Percentiles rank a stretch among this genome's conserved stretches.
Conservation (phyloP, 2,797 vertebrate species). For the Ispidina picta region DNA sequence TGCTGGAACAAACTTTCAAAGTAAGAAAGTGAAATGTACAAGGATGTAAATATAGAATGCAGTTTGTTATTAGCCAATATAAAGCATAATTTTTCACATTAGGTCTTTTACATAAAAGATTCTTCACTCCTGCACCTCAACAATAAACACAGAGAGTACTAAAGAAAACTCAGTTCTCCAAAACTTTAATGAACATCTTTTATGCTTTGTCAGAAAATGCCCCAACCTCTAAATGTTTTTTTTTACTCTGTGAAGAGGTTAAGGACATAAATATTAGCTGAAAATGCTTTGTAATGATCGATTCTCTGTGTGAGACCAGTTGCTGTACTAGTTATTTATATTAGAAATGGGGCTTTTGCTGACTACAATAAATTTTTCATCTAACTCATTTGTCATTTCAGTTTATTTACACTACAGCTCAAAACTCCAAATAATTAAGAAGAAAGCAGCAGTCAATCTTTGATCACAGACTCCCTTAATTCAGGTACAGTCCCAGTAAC, state of each 20-base stretch:
- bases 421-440: background rate
- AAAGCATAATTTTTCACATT: background rate
- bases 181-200: background rate
- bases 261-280: background rate
- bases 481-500: background rate
- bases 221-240: background rate
- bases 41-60: background rate
- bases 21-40: background rate
- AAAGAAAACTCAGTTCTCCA: background rate
- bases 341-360: background rate
- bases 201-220: background rate
- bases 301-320: accelerated
- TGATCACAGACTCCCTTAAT: background rate
- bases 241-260: background rate
- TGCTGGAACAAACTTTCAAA: background rate
- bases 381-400: background rate
- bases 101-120: background rate
- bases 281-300: background rate
- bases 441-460: background rate
- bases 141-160: background rate
- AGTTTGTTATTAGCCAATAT: background rate
- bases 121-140: background rate
- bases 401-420: background rate
- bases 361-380: background rate
- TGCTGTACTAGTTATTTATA: background rate